phyloP scores from a whole-genome alignment of 2,113 vertebrate species.

The Nothobranchius kuhntae region DNA sequence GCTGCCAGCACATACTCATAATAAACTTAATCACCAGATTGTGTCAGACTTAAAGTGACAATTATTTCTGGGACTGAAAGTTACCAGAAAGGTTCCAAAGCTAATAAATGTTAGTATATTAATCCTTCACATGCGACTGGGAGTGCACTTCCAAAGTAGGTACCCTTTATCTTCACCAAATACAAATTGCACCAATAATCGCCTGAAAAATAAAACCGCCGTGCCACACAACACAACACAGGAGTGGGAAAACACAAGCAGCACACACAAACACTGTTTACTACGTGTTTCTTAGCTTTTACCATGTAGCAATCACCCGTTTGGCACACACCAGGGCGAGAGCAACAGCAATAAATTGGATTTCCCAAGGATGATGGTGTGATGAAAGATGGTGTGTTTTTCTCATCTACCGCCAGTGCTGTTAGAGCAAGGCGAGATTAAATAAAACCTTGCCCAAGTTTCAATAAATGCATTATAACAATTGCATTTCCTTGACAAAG shows the following conservation, averaged over 20 bases:
- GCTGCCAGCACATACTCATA: neutral
- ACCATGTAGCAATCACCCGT: constrained; percentile 60
- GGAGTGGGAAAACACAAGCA: constrained; percentile 44
- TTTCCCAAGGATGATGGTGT: constrained; percentile 79
- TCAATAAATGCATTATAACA: constrained; percentile 85
- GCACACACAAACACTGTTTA: constrained; percentile 47
- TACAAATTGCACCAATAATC: constrained; percentile 46
- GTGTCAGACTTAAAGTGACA: neutral
- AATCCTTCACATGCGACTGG: constrained; percentile 9
- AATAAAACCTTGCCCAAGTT: constrained; percentile 85
- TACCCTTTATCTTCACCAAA: constrained; percentile 16
- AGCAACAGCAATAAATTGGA: constrained; percentile 74
- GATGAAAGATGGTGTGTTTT: constrained; percentile 85
- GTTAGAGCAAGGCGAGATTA: constrained; percentile 79
- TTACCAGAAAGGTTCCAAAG: neutral
- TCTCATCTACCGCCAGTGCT: constrained; percentile 82
- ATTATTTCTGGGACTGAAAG: neutral
- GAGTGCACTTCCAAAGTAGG: constrained; percentile 1
- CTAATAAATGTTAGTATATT: constrained; percentile 6
- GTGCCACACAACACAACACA: constrained; percentile 48
- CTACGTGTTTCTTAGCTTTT: constrained; percentile 45
- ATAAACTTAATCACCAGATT: neutral
- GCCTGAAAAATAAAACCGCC: constrained; percentile 47
- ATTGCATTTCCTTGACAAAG: constrained; percentile 85
- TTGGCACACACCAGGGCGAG: constrained; percentile 40